Percentiles rank a stretch among this genome's conserved stretches.
These are phyloP conservation scores for Eublepharis macularius DNA, from an alignment of 2,113 vertebrate genomes.

Conservation along the genomic window DNA sequence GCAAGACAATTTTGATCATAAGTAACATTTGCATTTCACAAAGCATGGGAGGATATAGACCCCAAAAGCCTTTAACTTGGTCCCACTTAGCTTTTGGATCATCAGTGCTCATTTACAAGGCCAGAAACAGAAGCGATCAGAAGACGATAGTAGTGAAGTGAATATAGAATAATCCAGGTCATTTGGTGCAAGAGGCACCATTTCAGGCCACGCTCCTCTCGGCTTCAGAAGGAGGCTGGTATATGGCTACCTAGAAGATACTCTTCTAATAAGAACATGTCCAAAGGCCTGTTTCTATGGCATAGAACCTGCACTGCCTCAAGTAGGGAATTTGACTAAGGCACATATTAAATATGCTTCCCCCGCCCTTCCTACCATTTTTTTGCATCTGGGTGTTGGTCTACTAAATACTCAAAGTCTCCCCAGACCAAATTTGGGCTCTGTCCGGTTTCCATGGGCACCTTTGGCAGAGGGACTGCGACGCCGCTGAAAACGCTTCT, in stretches of 20 bases:
- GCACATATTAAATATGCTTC: background rate
- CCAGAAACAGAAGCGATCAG: background rate
- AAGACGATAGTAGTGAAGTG: background rate
- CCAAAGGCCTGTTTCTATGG: background rate
- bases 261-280: background rate
- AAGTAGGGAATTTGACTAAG: fast-evolving
- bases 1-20: background rate
- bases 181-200: constrained; percentile 37
- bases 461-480: background rate
- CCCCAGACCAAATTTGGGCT: background rate
- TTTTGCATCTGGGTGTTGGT: background rate
- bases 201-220: constrained; percentile 3
- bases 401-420: background rate
- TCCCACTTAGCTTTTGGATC: background rate
- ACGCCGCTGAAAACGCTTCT: background rate
- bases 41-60: constrained; percentile 5
- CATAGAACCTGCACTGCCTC: fast-evolving
- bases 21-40: background rate
- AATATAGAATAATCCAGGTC: constrained; percentile 25
- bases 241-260: constrained; percentile 10
- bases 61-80: constrained; percentile 13
- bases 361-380: background rate
- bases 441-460: background rate
- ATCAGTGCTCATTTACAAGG: background rate
- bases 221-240: constrained; percentile 27